Base-by-base conservation (phyloP, 2,797 vertebrate genomes). In the Cyclopterus lumpus region DNA sequence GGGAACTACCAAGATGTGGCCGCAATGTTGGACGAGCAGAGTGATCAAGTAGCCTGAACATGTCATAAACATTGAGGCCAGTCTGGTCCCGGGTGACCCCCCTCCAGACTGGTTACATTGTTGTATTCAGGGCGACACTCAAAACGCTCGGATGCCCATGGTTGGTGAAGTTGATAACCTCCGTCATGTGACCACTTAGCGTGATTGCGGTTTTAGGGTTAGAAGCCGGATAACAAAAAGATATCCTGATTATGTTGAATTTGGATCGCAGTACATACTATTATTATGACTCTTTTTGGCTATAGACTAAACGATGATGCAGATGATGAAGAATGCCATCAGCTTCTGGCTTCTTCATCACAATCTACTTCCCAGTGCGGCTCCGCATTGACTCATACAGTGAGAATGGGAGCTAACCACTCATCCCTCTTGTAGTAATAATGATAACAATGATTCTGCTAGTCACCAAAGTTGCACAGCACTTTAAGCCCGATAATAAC, bases 311-410 rank as follows among this genome's bases (percentile, higher is more conserved):
- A 36, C 3, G 12, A 49, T 10, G 48, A 51, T 11, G 49, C 9
- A 12, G 22, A 51, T 54, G 61, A 64, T 38, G 60, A 72, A 12
- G 48, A 40, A 30, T 55, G 57, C 72, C 28, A 49, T 64, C 54
- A 49, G 36, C 57, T 38, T 49, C 44, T 61, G 67, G 75, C 36
- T 71, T 69, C 67, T 71, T 79, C 77, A 61, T 55, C 20, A 9
- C 4, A 42, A 34, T 63, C 60, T 22, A 65, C n/a, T 63, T 67
- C 62, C n/a, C 49, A 36, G 32, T 36, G 30, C 20, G 15, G 5
- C 54, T 63, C 66, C 55, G 49, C 18, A n/a, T 12, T 72, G 67
- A 77, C 57, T 84, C 61, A 68, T 58, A 20, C 30, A 57, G 53
- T 61, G 16, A 69, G 30, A 61, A 28, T 12, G 2, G 32, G 12